Percentiles rank a stretch among this genome's conserved stretches.
Evolutionary conservation across 2,888 invertebrate genomes (phyloP).

Genomic region (Doris montereyensis): DNA sequence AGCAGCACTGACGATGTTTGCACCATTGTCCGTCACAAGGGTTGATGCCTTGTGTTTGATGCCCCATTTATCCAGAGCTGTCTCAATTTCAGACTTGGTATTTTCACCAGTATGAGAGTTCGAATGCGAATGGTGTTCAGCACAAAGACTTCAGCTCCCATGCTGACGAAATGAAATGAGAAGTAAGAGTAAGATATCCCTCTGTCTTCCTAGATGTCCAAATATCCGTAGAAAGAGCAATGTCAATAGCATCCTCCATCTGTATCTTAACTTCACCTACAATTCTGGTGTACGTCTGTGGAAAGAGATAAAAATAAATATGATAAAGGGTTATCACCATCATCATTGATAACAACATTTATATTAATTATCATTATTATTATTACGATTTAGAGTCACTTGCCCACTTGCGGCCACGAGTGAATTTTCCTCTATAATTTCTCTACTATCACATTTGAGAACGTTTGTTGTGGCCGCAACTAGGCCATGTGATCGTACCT

Average conservation of each 20-base stretch:
- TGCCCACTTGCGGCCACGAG: too few relatives aligned
- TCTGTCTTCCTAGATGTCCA: constrained; percentile 8
- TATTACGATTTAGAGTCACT: neutral
- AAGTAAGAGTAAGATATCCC: neutral
- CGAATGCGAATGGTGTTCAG: neutral
- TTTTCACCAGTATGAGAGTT: neutral
- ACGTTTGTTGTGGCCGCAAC: too few relatives aligned
- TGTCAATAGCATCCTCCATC: neutral
- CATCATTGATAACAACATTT: neutral
- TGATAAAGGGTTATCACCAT: neutral
- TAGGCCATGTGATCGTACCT: too few relatives aligned
- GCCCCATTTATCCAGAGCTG: neutral
- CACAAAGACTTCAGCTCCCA: neutral
- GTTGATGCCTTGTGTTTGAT: neutral
- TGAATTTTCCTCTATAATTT: too few relatives aligned
- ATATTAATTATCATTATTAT: neutral
- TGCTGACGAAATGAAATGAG: neutral
- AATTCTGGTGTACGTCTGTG: neutral
- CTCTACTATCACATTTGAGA: too few relatives aligned
- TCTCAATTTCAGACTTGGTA: neutral
- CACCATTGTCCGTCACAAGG: neutral
- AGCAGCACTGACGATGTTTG: neutral
- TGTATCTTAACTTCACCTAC: neutral
- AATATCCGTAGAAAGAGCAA: constrained; percentile 9
- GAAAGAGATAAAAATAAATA: neutral